These are phyloP conservation scores for Drosophila guanche DNA, from an alignment of 1,140 invertebrate genomes.

Conservation along the genomic window DNA sequence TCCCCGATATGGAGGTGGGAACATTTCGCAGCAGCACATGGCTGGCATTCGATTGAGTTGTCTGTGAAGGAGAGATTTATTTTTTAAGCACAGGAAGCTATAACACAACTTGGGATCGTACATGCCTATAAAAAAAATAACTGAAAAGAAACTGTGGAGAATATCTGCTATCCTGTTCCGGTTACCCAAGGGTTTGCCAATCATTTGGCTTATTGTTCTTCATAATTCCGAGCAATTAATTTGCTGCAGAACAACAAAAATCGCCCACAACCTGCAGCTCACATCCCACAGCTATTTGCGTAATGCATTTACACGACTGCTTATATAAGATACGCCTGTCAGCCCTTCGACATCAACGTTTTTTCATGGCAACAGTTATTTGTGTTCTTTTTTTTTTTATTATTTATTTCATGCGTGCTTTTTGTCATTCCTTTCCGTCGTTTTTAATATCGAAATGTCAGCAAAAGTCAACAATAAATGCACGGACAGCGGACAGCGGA, in stretches of 20 bases:
- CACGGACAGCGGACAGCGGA: not conserved
- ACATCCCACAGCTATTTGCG: slow-evolving; percentile 15
- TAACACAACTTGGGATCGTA: not conserved
- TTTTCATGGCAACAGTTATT: not conserved
- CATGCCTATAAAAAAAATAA: too few relatives aligned
- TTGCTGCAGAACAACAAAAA: slow-evolving; percentile 11
- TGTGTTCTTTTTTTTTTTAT: not conserved
- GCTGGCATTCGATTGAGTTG: slow-evolving; percentile 86
- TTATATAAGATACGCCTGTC: slow-evolving; percentile 47
- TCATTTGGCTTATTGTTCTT: slow-evolving; percentile 7
- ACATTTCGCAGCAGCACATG: slow-evolving; percentile 86
- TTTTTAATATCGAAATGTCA: slow-evolving; percentile 64
- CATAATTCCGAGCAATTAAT: slow-evolving; percentile 27
- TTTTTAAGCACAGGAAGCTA: not conserved
- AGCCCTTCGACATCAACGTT: slow-evolving; percentile 6
- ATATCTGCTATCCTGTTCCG: too few relatives aligned
- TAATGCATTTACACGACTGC: slow-evolving; percentile 16
- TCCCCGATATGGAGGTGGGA: slow-evolving; percentile 87
- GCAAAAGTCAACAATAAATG: slow-evolving; percentile 74
- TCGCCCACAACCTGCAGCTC: not conserved
- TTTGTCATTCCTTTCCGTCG: slow-evolving; percentile 21
- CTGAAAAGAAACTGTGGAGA: too few relatives aligned
- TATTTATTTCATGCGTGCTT: slow-evolving; percentile 30
- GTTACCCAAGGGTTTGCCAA: not conserved
- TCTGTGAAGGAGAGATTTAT: slow-evolving; percentile 77